A percentile compares a stretch with the other conserved stretches of the same genome.
Evolutionary conservation across 1,140 invertebrate species (phyloP).

Genomic region (Ctenoplectra terminalis): DNA sequence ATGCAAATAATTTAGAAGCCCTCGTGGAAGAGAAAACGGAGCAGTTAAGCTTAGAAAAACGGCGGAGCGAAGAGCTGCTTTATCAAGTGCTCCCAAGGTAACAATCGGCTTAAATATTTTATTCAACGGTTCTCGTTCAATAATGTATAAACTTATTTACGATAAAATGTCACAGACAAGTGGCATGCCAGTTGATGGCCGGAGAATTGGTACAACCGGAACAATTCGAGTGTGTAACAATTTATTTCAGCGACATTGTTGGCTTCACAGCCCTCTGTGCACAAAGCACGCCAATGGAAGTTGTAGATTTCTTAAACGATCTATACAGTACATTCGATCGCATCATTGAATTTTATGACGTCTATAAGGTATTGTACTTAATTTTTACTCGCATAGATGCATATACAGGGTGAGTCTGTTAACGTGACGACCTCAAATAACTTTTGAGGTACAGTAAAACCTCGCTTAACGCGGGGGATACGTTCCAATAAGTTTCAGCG

Average conservation of each 20-base stretch:
- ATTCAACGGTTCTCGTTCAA: too few relatives aligned
- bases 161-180: constrained; percentile 86
- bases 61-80: constrained; percentile 90
- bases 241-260: constrained; percentile 96
- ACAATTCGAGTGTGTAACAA: constrained; percentile 93
- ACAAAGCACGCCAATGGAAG: constrained; percentile 93
- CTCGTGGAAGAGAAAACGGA: constrained; percentile 94
- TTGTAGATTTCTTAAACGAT: constrained; percentile 94
- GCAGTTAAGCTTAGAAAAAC: constrained; percentile 92
- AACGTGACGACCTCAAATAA: too few relatives aligned
- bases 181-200: constrained; percentile 91
- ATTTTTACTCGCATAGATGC: too few relatives aligned
- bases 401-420: too few relatives aligned
- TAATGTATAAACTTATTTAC: too few relatives aligned
- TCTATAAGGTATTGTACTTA: constrained; percentile 97
- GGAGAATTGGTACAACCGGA: constrained; percentile 93
- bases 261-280: constrained; percentile 95
- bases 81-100: constrained; percentile 91
- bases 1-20: constrained; percentile 93
- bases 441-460: too few relatives aligned
- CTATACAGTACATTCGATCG: constrained; percentile 95
- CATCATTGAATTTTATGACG: constrained; percentile 94
- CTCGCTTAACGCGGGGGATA: too few relatives aligned
- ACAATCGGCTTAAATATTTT: background rate
- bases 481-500: too few relatives aligned